These are phyloP conservation scores for Trogon melanurus DNA, from an alignment of 2,113 vertebrate genomes.

Conservation along the genomic window DNA sequence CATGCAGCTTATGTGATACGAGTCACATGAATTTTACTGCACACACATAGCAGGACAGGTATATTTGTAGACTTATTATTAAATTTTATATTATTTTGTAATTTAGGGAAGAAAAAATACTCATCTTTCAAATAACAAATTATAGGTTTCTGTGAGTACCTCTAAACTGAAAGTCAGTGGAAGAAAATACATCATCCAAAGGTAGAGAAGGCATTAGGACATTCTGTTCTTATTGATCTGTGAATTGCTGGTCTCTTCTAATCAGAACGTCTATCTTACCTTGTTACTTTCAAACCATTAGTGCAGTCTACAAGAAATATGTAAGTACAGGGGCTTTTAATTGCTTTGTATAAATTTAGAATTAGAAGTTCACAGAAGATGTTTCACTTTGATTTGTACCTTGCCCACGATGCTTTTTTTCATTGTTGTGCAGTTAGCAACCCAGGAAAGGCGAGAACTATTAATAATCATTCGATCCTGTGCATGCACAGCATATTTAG, in stretches of 20 bases:
- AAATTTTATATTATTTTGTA: constrained; percentile 37
- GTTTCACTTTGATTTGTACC: constrained; percentile 37
- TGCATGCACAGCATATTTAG: constrained; percentile 43
- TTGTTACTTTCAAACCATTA: constrained; percentile 37
- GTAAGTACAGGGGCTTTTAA: neutral
- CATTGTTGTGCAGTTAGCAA: constrained; percentile 44
- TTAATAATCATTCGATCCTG: constrained; percentile 42
- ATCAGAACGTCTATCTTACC: constrained; percentile 13
- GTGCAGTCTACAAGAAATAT: constrained; percentile 38
- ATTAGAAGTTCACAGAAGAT: constrained; percentile 42
- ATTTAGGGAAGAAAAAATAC: neutral
- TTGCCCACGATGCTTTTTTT: constrained; percentile 12
- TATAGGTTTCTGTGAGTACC: constrained; percentile 19
- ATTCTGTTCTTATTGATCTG: constrained; percentile 42
- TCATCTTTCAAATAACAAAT: neutral
- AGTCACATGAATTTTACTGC: constrained; percentile 48
- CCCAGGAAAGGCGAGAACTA: constrained; percentile 25
- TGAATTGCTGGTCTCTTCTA: constrained; percentile 20
- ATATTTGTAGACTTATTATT: neutral
- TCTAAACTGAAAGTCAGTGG: constrained; percentile 49
- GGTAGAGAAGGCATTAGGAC: constrained; percentile 1
- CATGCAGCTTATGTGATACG: neutral
- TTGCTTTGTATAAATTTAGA: constrained; percentile 42
- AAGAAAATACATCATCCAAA: constrained; percentile 55
- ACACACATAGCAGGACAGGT: neutral